phyloP scores from a whole-genome alignment of 2,888 invertebrate species.

The Belgica antarctica region DNA sequence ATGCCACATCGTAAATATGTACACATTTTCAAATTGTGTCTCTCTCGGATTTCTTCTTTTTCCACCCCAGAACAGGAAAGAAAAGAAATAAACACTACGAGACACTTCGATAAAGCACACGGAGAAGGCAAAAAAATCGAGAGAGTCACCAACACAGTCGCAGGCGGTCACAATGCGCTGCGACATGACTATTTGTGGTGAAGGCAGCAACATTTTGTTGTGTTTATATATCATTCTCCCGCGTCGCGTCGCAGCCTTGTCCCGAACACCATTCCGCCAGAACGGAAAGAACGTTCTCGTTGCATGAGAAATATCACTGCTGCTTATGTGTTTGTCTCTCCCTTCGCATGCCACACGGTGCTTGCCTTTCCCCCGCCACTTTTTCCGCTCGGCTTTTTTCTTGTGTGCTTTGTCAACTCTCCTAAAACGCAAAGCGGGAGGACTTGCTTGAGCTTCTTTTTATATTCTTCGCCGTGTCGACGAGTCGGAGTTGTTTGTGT shows the following conservation, averaged over 20 bases:
- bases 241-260: not conserved
- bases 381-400: not conserved
- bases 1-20: conserved; percentile 32
- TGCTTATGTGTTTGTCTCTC: not conserved
- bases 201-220: conserved; percentile 27
- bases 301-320: conserved; percentile 28
- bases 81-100: conserved; percentile 1
- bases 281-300: not conserved
- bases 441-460: not conserved
- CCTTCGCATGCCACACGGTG: too few species aligned
- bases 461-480: conserved; percentile 4
- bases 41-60: conserved; percentile 28
- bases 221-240: conserved; percentile 20
- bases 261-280: conserved; percentile 3
- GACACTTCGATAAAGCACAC: conserved; percentile 22
- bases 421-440: conserved; percentile 12
- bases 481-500: conserved; percentile 1
- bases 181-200: conserved; percentile 30
- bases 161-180: not conserved
- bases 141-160: not conserved
- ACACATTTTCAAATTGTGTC: conserved; percentile 32
- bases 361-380: conserved; percentile 25
- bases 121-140: not conserved
- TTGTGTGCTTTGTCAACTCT: conserved; percentile 31
- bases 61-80: not conserved